Evolutionary conservation across 2,888 invertebrate species (phyloP), one percentile per base, ranked within the genome.

Genomic region (Drosophila paucipuncta): DNA sequence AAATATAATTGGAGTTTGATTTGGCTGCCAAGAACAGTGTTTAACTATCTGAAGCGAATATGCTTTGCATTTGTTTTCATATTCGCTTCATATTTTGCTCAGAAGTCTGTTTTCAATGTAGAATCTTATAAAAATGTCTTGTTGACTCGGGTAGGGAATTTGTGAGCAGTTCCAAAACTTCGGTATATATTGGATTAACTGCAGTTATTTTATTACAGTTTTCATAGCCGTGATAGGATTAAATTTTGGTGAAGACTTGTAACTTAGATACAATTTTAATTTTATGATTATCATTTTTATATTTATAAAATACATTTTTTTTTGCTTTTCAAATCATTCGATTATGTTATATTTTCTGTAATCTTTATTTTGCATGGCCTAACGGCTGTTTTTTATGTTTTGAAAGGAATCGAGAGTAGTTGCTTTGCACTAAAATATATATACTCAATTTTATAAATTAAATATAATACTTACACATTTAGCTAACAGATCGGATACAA

Each of bases 1-100:
- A 89, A 85, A 80, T 78, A 65, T 88, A 85, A 85, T 80, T 90
- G 65, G 76, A 83, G 58, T 74, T 73, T 74, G 69, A 84, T 74
- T 84, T 69, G 69, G 37, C 68, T 61, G 60, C 67, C 68, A 68
- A 76, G 70, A 68, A 68, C 65, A 47, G 68, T 85, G 73, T 68
- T 85, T 85, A 88, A 54, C 61, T 70, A 50, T 43, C 25, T 55
- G 33, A 37, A 31, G 30, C 50, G 10, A 37, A 54, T 49, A 18
- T 31, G 47, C 10, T 31, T 66, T 50, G 59, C 41, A 43, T 61
- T 64, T 57, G 61, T 57, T 31, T 58, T 64, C 41, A n/a, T 30
- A 28, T 57, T 54, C 25, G 55, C 30, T 50, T 53, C 22, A 47
- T 37, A 39, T 52, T 31, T 54, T 35, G 18, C 43, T 31, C 41